phyloP scores from a whole-genome alignment of 1,140 invertebrate species.

The Rhopalosiphum padi region DNA sequence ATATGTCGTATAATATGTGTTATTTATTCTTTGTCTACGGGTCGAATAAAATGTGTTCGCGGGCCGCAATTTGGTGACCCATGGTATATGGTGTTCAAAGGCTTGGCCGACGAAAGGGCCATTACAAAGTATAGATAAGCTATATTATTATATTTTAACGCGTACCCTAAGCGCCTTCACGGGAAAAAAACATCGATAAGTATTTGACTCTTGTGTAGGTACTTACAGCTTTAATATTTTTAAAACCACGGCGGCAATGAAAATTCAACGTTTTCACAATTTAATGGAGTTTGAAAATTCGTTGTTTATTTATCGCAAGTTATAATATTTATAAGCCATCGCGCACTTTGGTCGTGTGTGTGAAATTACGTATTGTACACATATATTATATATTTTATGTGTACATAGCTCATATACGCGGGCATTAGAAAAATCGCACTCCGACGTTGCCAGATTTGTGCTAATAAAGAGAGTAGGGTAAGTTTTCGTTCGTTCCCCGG shows the following conservation, averaged over 20 bases:
- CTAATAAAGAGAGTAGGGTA: conserved; percentile 2
- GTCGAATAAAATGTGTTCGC: too few species aligned
- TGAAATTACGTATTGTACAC: too few species aligned
- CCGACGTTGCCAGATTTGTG: conserved; percentile 45
- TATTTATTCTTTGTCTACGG: too few species aligned
- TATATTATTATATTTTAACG: too few species aligned
- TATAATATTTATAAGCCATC: background rate
- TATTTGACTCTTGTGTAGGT: background rate
- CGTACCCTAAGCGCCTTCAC: background rate
- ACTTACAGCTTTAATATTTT: background rate
- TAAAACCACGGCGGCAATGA: background rate
- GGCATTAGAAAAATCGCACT: background rate
- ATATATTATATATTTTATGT: background rate
- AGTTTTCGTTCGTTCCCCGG: conserved; percentile 25
- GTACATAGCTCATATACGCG: too few species aligned
- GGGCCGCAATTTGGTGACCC: too few species aligned
- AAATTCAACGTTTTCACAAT: too few species aligned
- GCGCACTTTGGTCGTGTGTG: too few species aligned
- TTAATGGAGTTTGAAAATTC: too few species aligned
- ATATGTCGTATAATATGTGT: too few species aligned
- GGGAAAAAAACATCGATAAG: background rate
- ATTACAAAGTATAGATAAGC: too few species aligned
- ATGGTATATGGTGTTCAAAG: background rate
- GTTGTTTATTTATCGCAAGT: too few species aligned
- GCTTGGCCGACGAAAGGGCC: background rate